Evolutionary conservation across 2,113 vertebrate genomes (phyloP), one percentile per base, ranked within the genome.

Genomic region (Phaethon lepturus): DNA sequence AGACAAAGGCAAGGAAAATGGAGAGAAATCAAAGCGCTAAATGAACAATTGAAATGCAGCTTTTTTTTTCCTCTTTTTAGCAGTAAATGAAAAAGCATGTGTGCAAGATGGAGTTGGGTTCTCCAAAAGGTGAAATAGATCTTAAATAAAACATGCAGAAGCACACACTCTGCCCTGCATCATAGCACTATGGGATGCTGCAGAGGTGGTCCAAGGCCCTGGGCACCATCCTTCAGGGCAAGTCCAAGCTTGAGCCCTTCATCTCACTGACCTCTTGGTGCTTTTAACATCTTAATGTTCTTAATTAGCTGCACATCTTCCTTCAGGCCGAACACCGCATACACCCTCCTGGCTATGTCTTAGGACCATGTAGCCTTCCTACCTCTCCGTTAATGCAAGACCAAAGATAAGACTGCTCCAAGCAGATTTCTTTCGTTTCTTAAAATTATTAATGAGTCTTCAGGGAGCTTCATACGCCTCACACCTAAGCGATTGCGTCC

Each of bases 1-100:
- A 83, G 63, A 92, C 75, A 94, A 93, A 97, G 74, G 77, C 84
- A 68, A 75, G 58, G 81, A 58, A 85, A 75, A 93, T 38, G 58
- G 87, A 75, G 74, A 76, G 58, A 23, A 95, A 96, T 94, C 90
- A 97, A 95, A 97, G 77, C 1, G 3, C 44, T 49, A 11, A 63
- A 26, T 1, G 81, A 97, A 93, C 95, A 96, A 91, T 95, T 75
- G 96, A 86, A 90, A 85, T 31, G 2, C 44, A 62, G 45, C 9
- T 60, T 45, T 79, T 76, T 42, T 45, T n/a, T 1, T 6, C 8
- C 72, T 1, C 6, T 78, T 50, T 80, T 69, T 29, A 64, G 20
- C 58, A 88, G 20, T 75, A 88, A 90, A 45, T 88, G 33, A 52
- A 85, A 90, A 91, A 47, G 15, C 17, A 1, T 76, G 77, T 56